Evolutionary conservation across 2,797 vertebrate species (phyloP).

Genomic region (Karalla daura): DNA sequence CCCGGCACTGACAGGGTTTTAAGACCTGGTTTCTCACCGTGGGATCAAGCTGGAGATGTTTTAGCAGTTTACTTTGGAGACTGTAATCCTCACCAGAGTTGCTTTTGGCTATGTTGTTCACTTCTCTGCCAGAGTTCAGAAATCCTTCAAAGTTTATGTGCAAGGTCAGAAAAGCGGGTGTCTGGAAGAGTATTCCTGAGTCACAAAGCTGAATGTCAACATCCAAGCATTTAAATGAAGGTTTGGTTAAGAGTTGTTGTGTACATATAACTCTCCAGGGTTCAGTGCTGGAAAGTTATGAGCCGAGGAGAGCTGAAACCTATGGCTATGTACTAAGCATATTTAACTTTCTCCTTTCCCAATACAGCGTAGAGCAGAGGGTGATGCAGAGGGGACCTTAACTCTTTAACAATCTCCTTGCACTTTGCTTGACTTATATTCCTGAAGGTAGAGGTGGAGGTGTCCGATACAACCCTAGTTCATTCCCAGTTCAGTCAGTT

Average conservation of each 20-base stretch:
- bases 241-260: not conserved
- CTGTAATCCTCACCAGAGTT: slow-evolving; percentile 9
- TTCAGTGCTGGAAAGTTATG: not conserved
- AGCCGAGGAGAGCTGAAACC: not conserved
- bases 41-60: slow-evolving; percentile 26
- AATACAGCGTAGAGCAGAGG: not conserved
- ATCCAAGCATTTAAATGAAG: not conserved
- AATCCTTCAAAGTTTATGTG: slow-evolving; percentile 2
- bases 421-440: not conserved
- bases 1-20: slow-evolving; percentile 26
- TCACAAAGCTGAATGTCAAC: not conserved
- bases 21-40: slow-evolving; percentile 33
- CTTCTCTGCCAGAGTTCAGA: slow-evolving; percentile 5
- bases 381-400: too few relatives aligned
- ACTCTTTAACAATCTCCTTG: not conserved
- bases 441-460: not conserved
- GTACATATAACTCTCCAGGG: not conserved
- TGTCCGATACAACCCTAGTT: not conserved
- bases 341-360: too few relatives aligned
- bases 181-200: not conserved
- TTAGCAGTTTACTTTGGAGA: slow-evolving; percentile 29
- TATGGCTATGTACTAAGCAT: not conserved
- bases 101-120: slow-evolving; percentile 8
- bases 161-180: not conserved
- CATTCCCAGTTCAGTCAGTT: too few relatives aligned